These are phyloP conservation scores for Manduca sexta DNA, from an alignment of 1,140 invertebrate species.

Conservation along the genomic window DNA sequence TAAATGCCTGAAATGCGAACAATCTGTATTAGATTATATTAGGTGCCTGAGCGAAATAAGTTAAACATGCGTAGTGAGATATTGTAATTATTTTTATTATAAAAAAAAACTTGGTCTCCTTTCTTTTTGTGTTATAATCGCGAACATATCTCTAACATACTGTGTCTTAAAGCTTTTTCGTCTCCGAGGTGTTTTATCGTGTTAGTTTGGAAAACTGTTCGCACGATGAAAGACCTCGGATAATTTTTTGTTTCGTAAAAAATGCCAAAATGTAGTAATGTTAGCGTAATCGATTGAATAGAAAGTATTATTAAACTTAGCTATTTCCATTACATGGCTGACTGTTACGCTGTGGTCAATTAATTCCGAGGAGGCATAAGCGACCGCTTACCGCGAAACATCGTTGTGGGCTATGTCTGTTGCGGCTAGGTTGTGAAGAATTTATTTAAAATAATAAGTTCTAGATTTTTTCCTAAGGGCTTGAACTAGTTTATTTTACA, in stretches of 20 bases:
- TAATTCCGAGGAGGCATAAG: constrained; percentile 23
- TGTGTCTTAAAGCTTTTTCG: no score
- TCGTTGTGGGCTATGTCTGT: no score
- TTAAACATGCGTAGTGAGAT: constrained; percentile 14
- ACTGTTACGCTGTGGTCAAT: constrained; percentile 30
- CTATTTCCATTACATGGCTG: constrained; percentile 20
- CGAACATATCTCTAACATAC: not conserved
- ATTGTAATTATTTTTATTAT: constrained; percentile 13
- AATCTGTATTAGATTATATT: constrained; percentile 3
- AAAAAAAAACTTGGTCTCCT: constrained; percentile 1
- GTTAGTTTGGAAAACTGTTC: not conserved
- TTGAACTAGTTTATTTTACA: no score
- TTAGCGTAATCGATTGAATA: constrained; percentile 27
- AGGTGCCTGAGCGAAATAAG: constrained; percentile 14
- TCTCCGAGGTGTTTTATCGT: not conserved
- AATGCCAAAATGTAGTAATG: constrained; percentile 29
- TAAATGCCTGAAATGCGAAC: not conserved
- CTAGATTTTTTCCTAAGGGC: no score
- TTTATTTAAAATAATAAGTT: no score
- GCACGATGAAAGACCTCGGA: no score
- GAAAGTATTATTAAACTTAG: constrained; percentile 31
- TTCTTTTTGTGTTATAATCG: not conserved
- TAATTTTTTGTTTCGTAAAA: constrained; percentile 14
- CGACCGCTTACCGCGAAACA: no score
- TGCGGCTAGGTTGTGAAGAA: no score